phyloP scores from a whole-genome alignment of 2,888 invertebrate species.

The Pristionchus arcanus region DNA sequence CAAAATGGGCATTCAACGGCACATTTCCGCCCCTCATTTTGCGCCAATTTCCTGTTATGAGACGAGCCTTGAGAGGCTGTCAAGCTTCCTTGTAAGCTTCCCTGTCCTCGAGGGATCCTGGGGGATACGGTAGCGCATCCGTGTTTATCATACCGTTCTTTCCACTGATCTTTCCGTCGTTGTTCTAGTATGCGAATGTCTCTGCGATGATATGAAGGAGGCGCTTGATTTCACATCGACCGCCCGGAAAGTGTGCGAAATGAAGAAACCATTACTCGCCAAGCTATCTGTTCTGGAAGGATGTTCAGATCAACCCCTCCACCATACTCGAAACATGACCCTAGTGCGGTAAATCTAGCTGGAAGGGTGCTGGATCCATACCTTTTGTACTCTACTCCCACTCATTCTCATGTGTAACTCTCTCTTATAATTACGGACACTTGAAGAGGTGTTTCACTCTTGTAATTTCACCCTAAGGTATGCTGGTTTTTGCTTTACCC shows the following conservation, averaged over 20 bases:
- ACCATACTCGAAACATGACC: not conserved
- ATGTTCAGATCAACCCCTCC: not conserved
- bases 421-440: not conserved
- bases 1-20: conserved; percentile 45
- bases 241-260: too few relatives aligned
- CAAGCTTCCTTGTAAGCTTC: not conserved
- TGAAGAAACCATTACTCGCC: too few relatives aligned
- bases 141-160: not conserved
- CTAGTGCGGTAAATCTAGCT: not conserved
- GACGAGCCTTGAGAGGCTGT: not conserved
- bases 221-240: too few relatives aligned
- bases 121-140: not conserved
- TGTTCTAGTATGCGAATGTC: too few relatives aligned
- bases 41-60: conserved; percentile 45
- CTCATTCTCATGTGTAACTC: conserved; percentile 8
- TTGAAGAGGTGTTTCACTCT: conserved; percentile 18
- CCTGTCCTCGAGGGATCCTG: not conserved
- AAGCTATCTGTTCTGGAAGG: too few relatives aligned
- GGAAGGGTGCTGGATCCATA: not conserved
- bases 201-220: too few relatives aligned
- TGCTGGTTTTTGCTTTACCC: not conserved
- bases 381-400: not conserved
- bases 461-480: not conserved
- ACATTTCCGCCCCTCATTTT: conserved; percentile 31
- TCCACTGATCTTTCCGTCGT: too few relatives aligned